Percentiles rank a stretch among this genome's conserved stretches.
Evolutionary conservation across 2,113 vertebrate genomes (phyloP).

Genomic region (human): GRCh38 chr4:424001-424500

Average conservation of each 20-base stretch:
- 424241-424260: background rate
- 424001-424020: background rate
- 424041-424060: background rate
- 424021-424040: background rate
- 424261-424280: background rate
- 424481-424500: background rate
- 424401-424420: background rate
- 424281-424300: background rate
- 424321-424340: background rate
- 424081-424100: background rate
- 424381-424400: background rate
- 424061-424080: background rate
- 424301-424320: background rate
- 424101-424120: background rate
- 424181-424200: background rate
- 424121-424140: background rate
- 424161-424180: background rate
- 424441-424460: background rate
- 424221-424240: background rate
- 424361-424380: background rate
- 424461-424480: background rate
- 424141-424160: background rate
- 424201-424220: background rate
- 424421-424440: background rate
- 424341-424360: background rate